These are phyloP conservation scores for Todus mexicanus DNA, from an alignment of 2,797 vertebrate species.

Conservation along the genomic window DNA sequence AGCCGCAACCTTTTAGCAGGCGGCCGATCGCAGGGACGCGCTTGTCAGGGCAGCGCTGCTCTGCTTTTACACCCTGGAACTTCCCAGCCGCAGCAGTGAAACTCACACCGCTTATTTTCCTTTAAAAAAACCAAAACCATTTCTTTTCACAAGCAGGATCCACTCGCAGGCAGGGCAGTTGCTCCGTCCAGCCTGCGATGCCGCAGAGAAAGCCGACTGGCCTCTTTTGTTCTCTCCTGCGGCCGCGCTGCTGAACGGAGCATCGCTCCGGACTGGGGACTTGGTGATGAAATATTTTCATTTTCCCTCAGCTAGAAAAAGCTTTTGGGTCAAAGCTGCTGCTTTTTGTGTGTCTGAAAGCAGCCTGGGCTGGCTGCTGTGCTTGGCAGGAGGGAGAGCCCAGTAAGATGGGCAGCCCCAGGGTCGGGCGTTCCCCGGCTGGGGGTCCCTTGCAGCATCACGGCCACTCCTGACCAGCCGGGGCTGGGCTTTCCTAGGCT, in stretches of 20 bases:
- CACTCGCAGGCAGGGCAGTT: background rate
- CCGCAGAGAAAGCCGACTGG: background rate
- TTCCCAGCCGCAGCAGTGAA: background rate
- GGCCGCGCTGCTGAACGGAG: background rate
- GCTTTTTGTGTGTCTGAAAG: background rate
- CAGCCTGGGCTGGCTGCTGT: background rate
- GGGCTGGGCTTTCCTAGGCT: background rate
- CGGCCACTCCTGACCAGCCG: background rate
- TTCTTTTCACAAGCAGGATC: background rate
- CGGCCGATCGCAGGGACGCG: background rate
- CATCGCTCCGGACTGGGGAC: background rate
- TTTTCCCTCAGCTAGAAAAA: background rate
- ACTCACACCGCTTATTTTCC: rapidly evolving
- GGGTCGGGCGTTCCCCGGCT: background rate
- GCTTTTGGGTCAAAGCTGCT: background rate
- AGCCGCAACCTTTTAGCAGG: background rate
- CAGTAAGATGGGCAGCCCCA: background rate
- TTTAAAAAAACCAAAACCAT: background rate
- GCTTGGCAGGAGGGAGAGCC: background rate
- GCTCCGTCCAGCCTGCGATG: background rate
- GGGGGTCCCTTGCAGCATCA: background rate
- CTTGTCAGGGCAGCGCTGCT: background rate
- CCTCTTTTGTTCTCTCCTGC: conserved; percentile 33
- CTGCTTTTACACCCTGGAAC: background rate
- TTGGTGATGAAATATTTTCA: background rate